Evolutionary conservation across 1,140 invertebrate genomes (phyloP), one percentile per base, ranked within the genome.

Genomic region (Drosophila cardini): DNA sequence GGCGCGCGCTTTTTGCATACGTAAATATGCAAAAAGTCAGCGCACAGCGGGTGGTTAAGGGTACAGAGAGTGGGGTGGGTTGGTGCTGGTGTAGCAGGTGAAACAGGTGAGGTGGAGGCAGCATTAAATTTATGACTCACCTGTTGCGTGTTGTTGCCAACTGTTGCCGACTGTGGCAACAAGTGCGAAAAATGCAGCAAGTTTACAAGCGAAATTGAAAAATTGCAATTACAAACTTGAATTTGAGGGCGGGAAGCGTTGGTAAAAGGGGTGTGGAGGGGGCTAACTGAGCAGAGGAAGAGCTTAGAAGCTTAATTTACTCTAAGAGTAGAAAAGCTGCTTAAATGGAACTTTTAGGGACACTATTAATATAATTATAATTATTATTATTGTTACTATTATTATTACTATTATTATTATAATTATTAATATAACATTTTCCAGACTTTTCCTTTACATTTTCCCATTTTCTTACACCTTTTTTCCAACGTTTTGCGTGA

Each of bases 161-260:
- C 21, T n/a, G 46, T 18, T 15, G 21, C 16, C 26, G 57, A 45
- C 42, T 18, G 11, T 38, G 30, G 56, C 36, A 46, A 45, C 69
- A 81, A 83, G 80, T 83, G 80, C 80, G 80, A 84, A 83, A 83
- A 76, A 58, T 71, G 40, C 55, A 48, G 50, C 77, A 61, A 76
- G 64, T 73, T 71, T 72, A 84, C 76, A 84, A 77, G 63, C 69
- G 64, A 85, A 78, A 80, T 80, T 75, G 68, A 76, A 83, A 83
- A 72, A 84, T 74, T 81, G 72, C 11, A 71, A 68, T 45, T 69
- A 52, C 71, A 34, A 46, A 10, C 18, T 26, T 26, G 55, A 1
- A 18, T 10, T 11, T n/a, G 5, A 42, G 32, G n/a, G 26, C 18
- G 42, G 2, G 32, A 56, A 32, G 36, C 18, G 16, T n/a, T 8